Evolutionary conservation across 35 echinoderm and acorn worm species (phyloP).

Genomic region (Lytechinus pictus): DNA sequence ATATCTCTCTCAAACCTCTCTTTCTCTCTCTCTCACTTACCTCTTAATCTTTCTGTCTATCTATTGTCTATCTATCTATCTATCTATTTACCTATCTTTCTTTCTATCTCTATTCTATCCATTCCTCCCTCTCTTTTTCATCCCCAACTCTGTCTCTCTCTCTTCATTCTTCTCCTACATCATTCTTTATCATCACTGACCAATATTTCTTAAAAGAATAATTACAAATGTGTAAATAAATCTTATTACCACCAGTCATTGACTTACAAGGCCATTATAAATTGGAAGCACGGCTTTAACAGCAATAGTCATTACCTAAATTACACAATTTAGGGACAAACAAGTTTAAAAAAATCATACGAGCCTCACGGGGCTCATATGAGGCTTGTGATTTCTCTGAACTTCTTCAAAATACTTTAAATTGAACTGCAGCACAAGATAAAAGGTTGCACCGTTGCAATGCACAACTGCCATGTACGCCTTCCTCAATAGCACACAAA

Average conservation of each 20-base stretch:
- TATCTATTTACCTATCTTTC: background rate
- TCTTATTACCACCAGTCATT: background rate
- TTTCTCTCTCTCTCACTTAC: conserved; percentile 15
- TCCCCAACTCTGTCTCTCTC: background rate
- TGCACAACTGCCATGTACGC: too few relatives aligned
- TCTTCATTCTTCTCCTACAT: background rate
- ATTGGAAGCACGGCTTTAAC: background rate
- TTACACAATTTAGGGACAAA: background rate
- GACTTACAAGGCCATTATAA: background rate
- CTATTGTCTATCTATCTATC: too few relatives aligned
- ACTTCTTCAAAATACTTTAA: background rate
- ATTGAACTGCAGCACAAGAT: background rate
- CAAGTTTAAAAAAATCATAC: background rate
- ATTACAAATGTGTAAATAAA: background rate
- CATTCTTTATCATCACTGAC: background rate
- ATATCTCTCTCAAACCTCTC: background rate
- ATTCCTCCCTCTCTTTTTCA: background rate
- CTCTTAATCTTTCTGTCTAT: background rate
- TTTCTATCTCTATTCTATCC: too few relatives aligned
- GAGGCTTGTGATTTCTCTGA: background rate
- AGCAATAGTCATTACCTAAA: background rate
- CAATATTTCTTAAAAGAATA: too few relatives aligned
- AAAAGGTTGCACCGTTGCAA: too few relatives aligned
- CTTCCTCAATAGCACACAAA: too few relatives aligned
- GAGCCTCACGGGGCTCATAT: background rate